Base-by-base conservation (phyloP, 2,888 invertebrate species). In the Molanna angustata region DNA sequence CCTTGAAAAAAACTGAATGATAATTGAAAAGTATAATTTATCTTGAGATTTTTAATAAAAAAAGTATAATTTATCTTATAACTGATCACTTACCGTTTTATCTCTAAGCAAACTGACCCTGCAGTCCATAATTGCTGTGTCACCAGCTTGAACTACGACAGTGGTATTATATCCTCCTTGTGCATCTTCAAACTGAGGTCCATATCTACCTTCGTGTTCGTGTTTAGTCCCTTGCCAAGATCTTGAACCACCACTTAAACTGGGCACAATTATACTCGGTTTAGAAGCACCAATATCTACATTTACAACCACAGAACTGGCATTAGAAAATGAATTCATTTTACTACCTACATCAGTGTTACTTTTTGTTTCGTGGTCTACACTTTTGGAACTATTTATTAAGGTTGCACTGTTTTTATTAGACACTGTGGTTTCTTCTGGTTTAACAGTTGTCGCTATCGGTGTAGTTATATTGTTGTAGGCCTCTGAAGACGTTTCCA, bases 21-120 rank as follows among this genome's bases (percentile, higher is more conserved):
- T n/a, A n/a, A n/a, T n/a, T n/a, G n/a, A n/a, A n/a, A n/a, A n/a
- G n/a, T n/a, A n/a, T n/a, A n/a, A n/a, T n/a, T n/a, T n/a, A n/a
- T n/a, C n/a, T n/a, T n/a, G n/a, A n/a, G n/a, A n/a, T n/a, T n/a
- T n/a, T n/a, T n/a, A n/a, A n/a, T n/a, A n/a, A n/a, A n/a, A n/a
- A n/a, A n/a, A n/a, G n/a, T n/a, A n/a, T n/a, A n/a, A n/a, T n/a
- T n/a, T n/a, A n/a, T n/a, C n/a, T n/a, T n/a, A n/a, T n/a, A n/a
- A n/a, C n/a, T n/a, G n/a, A n/a, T n/a, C n/a, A n/a, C 78, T 74
- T 65, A 81, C 81, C 66, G 80, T 80, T 72, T 81, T 81, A 66
- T 81, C 81, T 66, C 80, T 80, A 49, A 81, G 71, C 61, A 81
- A 68, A 49, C 79, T 79, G 66, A 81, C 81, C 65, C 74, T 74